These are phyloP conservation scores for Zophobas morio DNA, from an alignment of 1,140 invertebrate genomes.

Conservation along the genomic window DNA sequence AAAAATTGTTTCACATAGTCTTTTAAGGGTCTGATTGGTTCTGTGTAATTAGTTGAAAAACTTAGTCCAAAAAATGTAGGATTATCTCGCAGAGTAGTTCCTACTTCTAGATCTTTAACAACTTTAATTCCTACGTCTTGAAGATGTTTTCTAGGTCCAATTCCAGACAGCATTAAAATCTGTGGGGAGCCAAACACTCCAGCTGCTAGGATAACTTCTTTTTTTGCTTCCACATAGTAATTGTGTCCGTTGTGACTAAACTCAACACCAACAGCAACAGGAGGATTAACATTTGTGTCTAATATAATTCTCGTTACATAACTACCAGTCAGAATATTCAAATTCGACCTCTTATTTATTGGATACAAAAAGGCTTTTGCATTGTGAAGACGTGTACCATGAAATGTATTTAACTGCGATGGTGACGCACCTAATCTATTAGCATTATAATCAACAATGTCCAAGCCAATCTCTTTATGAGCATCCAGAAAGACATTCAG, in stretches of 20 bases:
- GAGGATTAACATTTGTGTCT: slow-evolving; percentile 72
- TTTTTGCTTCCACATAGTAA: slow-evolving; percentile 66
- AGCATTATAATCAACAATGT: slow-evolving; percentile 70
- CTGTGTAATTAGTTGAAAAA: slow-evolving; percentile 68
- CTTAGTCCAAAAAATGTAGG: slow-evolving; percentile 83
- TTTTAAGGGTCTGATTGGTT: slow-evolving; percentile 10
- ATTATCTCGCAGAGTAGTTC: slow-evolving; percentile 78
- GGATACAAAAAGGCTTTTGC: slow-evolving; percentile 71
- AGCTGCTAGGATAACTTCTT: slow-evolving; percentile 75
- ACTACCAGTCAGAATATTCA: slow-evolving; percentile 69
- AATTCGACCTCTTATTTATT: slow-evolving; percentile 70
- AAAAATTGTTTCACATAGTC: slow-evolving; percentile 18
- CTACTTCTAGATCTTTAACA: slow-evolving; percentile 73
- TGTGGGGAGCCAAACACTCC: slow-evolving; percentile 69
- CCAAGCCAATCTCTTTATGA: slow-evolving; percentile 71
- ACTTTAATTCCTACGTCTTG: slow-evolving; percentile 65
- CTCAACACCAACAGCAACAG: slow-evolving; percentile 75
- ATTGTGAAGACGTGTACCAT: slow-evolving; percentile 72
- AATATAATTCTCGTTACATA: slow-evolving; percentile 70
- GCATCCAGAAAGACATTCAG: slow-evolving; percentile 72
- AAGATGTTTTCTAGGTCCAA: slow-evolving; percentile 65
- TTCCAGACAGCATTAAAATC: slow-evolving; percentile 67
- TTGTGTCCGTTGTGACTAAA: slow-evolving; percentile 67
- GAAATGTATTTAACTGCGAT: slow-evolving; percentile 68
- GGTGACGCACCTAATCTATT: slow-evolving; percentile 66